Conservation (phyloP, 2,113 vertebrate genomes). For the Barbus barbus region DNA sequence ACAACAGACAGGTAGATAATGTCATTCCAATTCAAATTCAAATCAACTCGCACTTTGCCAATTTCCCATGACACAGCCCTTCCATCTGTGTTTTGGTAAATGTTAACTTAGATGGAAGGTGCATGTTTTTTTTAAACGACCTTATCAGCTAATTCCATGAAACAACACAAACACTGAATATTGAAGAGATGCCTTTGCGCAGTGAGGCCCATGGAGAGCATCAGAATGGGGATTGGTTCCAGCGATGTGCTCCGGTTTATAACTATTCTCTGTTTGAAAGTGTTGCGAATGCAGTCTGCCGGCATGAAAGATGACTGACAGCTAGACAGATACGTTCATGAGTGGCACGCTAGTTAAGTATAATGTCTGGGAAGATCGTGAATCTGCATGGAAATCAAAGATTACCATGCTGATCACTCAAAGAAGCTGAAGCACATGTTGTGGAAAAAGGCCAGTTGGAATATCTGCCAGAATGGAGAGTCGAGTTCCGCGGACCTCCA, state of each 20-base stretch:
- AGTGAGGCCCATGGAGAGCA: background rate
- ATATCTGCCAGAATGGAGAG: slow-evolving; percentile 27
- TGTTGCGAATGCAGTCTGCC: too few relatives aligned
- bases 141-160: slow-evolving; percentile 18
- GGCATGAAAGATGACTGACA: slow-evolving; percentile 45
- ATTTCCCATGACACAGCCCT: slow-evolving; percentile 24
- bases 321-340: slow-evolving; percentile 11
- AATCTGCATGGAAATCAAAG: slow-evolving; percentile 50
- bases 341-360: slow-evolving; percentile 7
- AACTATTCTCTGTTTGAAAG: slow-evolving; percentile 13
- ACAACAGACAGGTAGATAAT: too few relatives aligned
- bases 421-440: slow-evolving; percentile 57
- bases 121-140: slow-evolving; percentile 22
- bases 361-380: slow-evolving; percentile 39
- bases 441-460: slow-evolving; percentile 28
- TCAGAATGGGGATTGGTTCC: slow-evolving; percentile 33
- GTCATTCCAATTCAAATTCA: background rate
- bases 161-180: slow-evolving; percentile 1
- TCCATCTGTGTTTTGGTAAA: background rate
- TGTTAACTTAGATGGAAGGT: background rate
- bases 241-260: background rate
- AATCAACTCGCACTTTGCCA: too few relatives aligned
- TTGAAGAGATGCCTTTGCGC: background rate
- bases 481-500: slow-evolving; percentile 23
- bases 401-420: slow-evolving; percentile 57